Evolutionary conservation across 2,113 vertebrate species (phyloP), one percentile per base, ranked within the genome.

Genomic region (Canis aureus): DNA sequence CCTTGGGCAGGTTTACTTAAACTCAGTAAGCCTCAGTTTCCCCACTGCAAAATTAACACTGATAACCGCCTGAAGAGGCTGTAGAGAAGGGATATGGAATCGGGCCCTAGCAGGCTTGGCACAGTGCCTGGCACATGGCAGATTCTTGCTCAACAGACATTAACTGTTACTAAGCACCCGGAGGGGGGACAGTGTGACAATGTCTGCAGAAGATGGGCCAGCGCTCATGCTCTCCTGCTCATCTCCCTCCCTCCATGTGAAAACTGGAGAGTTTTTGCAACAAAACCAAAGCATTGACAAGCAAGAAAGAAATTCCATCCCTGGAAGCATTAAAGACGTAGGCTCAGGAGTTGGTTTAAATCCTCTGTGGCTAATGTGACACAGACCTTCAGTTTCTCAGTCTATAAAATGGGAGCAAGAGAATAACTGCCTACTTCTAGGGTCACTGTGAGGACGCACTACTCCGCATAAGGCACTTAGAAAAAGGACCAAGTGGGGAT

Each of bases 281-380:
- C 10, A 49, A 81, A 43, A 69, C 51, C 9, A 12, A 91, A 59
- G 29, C 62, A 38, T 19, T 1, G 13, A 23, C 5, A n/a, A 25
- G n/a, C 0, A 27, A 64, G 2, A 29, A 27, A 64, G 2, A 29
- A 20, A 51, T 43, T 91, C 23, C 57, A 22, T 57, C 11, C 2
- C n/a, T 0, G 11, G 59, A 53, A 64, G 55, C 32, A 1, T 8
- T 4, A 23, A 57, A 69, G 67, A 51, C 5, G 0, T 2, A 25
- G 13, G 8, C 53, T 76, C 82, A 51, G 4, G 49, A 35, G 55
- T 9, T 64, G 60, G 15, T 64, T 66, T 83, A 53, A 71, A 73
- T 20, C 22, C 55, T 74, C 80, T 3, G 53, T 16, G 38, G 69
- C 64, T 60, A 79, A 60, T 6, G 11, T 53, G 67, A 35, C 71